Evolutionary conservation across 2,888 invertebrate genomes (phyloP), one percentile per base, ranked within the genome.

Genomic region (Mechanitis mazaeus): DNA sequence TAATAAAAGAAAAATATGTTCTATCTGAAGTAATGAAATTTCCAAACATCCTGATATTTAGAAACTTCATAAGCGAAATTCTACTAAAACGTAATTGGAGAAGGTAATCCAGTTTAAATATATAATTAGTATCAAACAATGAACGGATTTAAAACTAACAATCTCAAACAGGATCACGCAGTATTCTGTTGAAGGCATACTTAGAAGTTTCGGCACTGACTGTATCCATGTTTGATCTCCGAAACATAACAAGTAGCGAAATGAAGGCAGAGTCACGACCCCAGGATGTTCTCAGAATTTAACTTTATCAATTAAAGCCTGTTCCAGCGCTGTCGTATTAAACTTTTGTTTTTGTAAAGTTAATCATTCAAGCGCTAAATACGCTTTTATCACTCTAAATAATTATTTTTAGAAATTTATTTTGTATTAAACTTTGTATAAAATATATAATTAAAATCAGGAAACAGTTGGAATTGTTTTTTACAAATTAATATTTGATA

Each of bases 261-360:
- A 59, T 45, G 35, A 59, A 38, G n/a, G 33, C 42, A 7, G 12
- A 59, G 31, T 54, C 35, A 54, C 58, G 58, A 53, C 20, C 53
- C 58, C 53, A 42, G 59, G 53, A 54, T 58, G n/a, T 56, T 45
- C 11, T 31, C 5, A 35, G 47, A 54, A 55, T 55, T 60, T 50
- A 61, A 65, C 63, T 67, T 67, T 67, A 58, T 58, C 63, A 61
- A 65, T 67, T 67, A 65, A 58, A 55, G 63, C 50, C 35, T 35
- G 3, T 35, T 53, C 53, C 56, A 12, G 3, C 59, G 54, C 59
- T 59, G 56, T 55, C 46, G 54, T 64, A 42, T 33, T 54, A 3
- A 54, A 56, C 56, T 61, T 55, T 47, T 63, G 64, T 63, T 67
- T 63, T 67, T 61, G 64, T 61, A 50, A 57, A 61, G 45, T 66